Percentiles rank a stretch among this genome's conserved stretches.
Evolutionary conservation across 2,888 invertebrate genomes (phyloP).

Genomic region (Plebejus anna): DNA sequence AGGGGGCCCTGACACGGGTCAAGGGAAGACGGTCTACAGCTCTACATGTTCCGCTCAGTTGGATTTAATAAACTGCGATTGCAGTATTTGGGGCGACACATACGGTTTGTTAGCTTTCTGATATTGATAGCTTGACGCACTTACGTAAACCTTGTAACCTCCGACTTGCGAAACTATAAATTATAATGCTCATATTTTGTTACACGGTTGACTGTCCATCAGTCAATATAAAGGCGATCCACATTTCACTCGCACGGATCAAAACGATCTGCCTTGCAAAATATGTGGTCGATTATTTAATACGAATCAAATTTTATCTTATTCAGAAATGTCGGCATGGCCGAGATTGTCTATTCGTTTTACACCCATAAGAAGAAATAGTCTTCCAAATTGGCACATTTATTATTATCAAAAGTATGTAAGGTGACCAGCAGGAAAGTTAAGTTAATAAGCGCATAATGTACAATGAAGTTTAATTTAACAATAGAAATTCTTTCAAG

Average conservation of each 20-base stretch:
- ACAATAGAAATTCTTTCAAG: conserved; percentile 1
- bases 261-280: no score
- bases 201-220: background rate
- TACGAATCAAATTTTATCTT: no score
- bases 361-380: background rate
- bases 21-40: conserved; percentile 39
- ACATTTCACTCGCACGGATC: no score
- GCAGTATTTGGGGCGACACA: conserved; percentile 34
- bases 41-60: conserved; percentile 48
- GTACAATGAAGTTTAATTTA: background rate
- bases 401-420: background rate
- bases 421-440: background rate
- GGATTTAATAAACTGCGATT: conserved; percentile 45
- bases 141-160: background rate
- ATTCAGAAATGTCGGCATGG: no score
- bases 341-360: no score
- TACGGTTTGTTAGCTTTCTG: conserved; percentile 21
- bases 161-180: background rate
- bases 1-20: conserved; percentile 45
- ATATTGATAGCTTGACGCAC: conserved; percentile 7
- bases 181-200: background rate
- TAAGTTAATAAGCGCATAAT: background rate
- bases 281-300: no score
- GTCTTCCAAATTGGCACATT: background rate
- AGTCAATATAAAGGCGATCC: background rate